These are phyloP conservation scores for Cyphomyrmex costatus DNA, from an alignment of 1,140 invertebrate species.

Conservation along the genomic window DNA sequence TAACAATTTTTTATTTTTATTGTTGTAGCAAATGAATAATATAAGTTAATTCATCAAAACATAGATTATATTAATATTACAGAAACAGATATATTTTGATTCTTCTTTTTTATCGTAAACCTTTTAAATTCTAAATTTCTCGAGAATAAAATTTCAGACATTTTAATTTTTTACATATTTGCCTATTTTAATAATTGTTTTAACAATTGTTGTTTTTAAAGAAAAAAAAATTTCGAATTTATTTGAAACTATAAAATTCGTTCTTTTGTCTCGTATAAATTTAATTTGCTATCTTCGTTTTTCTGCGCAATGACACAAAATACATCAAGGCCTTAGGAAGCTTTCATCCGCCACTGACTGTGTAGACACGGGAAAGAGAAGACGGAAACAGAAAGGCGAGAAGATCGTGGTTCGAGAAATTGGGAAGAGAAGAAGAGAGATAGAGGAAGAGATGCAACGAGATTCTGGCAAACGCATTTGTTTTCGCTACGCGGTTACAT, in stretches of 20 bases:
- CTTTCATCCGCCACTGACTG: slow-evolving; percentile 23
- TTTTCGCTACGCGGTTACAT: slow-evolving; percentile 58
- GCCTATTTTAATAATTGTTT: not conserved
- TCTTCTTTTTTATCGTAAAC: not conserved
- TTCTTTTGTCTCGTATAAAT: slow-evolving; percentile 1
- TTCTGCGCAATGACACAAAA: slow-evolving; percentile 22
- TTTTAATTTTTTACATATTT: not conserved
- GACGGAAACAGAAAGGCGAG: not conserved
- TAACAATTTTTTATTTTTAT: too few relatives aligned
- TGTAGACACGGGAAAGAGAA: not conserved
- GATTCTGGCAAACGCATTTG: slow-evolving; percentile 61
- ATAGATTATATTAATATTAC: not conserved
- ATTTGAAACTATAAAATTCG: not conserved
- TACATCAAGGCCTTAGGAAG: slow-evolving; percentile 24
- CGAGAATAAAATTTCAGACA: not conserved
- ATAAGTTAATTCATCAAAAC: not conserved
- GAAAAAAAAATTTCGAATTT: not conserved
- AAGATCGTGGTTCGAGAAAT: slow-evolving; percentile 36
- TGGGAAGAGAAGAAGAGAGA: slow-evolving; percentile 41
- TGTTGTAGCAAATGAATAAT: too few relatives aligned
- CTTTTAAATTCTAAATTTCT: not conserved
- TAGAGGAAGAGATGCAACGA: slow-evolving; percentile 31
- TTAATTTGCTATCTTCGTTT: not conserved
- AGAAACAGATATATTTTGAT: too few relatives aligned
- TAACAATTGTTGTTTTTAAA: not conserved